These are phyloP conservation scores for Drosophila conformis DNA, from an alignment of 2,888 invertebrate genomes.

Conservation along the genomic window DNA sequence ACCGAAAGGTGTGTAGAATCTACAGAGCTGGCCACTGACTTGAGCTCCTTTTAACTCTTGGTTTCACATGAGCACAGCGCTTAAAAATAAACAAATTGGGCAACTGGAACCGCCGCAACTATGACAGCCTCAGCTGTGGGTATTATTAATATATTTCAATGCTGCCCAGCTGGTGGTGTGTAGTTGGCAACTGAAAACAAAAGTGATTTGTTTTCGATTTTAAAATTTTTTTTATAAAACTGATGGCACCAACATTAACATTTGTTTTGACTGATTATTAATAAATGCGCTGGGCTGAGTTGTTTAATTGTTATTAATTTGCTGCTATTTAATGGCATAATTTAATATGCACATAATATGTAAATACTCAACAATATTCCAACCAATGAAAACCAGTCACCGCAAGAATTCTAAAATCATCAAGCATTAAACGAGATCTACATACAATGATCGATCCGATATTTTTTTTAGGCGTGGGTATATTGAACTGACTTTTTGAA, in stretches of 20 bases:
- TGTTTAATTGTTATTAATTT: constrained; percentile 72
- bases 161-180: constrained; percentile 13
- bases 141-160: constrained; percentile 54
- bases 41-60: constrained; percentile 55
- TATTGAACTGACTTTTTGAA: constrained; percentile 38
- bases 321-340: constrained; percentile 63
- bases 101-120: constrained; percentile 30
- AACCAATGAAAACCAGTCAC: neutral
- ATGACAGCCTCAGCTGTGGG: constrained; percentile 35
- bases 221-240: constrained; percentile 23
- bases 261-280: constrained; percentile 56
- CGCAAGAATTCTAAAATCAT: constrained; percentile 34
- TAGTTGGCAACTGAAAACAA: constrained; percentile 66
- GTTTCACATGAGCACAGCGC: constrained; percentile 60
- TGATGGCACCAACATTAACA: constrained; percentile 46
- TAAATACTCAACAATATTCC: constrained; percentile 22
- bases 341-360: constrained; percentile 50
- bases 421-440: constrained; percentile 34
- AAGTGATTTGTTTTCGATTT: constrained; percentile 70
- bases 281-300: constrained; percentile 45
- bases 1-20: constrained; percentile 65
- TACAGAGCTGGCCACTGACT: constrained; percentile 10
- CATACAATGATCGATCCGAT: constrained; percentile 55
- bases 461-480: constrained; percentile 56
- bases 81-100: constrained; percentile 51